A percentile compares a stretch with the other conserved stretches of the same genome.
phyloP scores from a whole-genome alignment of 2,888 invertebrate genomes.

The Gortyna flavago region DNA sequence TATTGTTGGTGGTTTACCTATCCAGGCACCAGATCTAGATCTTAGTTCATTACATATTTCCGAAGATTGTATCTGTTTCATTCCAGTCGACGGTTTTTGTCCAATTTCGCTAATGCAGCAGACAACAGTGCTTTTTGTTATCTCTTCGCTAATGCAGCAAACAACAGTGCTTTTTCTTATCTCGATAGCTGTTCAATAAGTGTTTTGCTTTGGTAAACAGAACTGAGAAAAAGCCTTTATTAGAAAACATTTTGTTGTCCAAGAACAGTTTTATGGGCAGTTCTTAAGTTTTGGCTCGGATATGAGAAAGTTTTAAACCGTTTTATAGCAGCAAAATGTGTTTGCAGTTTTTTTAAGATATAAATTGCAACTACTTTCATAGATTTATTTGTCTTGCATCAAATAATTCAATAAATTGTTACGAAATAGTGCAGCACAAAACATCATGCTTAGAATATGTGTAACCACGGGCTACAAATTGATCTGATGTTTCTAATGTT shows the following conservation, averaged over 20 bases:
- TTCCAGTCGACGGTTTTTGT: slow-evolving; percentile 29
- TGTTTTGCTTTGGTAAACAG: slow-evolving; percentile 20
- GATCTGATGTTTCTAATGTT: not conserved
- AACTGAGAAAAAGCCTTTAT: slow-evolving; percentile 8
- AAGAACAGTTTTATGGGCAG: not conserved
- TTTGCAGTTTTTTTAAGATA: not conserved
- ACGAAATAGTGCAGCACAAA: not conserved
- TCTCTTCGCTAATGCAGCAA: slow-evolving; percentile 50
- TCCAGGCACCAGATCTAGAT: not conserved
- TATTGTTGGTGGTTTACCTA: not conserved
- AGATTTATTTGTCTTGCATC: not conserved
- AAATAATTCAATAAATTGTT: not conserved
- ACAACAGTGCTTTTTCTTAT: slow-evolving; percentile 33
- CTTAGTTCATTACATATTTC: slow-evolving; percentile 11
- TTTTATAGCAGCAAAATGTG: not conserved
- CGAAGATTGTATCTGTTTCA: slow-evolving; percentile 20
- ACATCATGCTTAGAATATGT: not conserved
- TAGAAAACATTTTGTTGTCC: not conserved
- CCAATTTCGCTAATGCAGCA: slow-evolving; percentile 50
- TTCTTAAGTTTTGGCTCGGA: not conserved
- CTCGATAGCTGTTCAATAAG: slow-evolving; percentile 25
- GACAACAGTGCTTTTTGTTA: slow-evolving; percentile 32
- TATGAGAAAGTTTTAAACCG: not conserved
- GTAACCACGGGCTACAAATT: not conserved
- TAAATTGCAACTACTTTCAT: not conserved